Conservation (phyloP, 2,797 vertebrate genomes). For the Astyanax mexicanus region DNA sequence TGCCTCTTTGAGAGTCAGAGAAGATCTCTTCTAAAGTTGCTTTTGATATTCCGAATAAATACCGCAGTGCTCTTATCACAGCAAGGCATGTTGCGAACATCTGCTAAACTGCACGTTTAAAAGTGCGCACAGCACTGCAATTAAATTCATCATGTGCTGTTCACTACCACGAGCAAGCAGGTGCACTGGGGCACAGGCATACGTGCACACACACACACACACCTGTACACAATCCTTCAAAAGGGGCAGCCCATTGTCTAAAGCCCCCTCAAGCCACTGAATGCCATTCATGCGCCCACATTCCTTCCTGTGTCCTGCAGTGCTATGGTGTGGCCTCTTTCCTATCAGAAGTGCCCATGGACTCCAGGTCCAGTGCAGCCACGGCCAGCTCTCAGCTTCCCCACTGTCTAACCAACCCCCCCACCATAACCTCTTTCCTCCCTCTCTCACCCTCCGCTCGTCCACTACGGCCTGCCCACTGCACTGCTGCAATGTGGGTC, state of each 20-base stretch:
- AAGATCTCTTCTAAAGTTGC: slow-evolving; percentile 77
- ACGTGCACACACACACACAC: slow-evolving; percentile 29
- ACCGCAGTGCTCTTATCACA: slow-evolving; percentile 75
- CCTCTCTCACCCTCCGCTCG: slow-evolving; percentile 15
- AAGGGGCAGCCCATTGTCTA: slow-evolving; percentile 28
- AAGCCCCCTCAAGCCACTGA: neutral
- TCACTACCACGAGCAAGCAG: slow-evolving; percentile 22
- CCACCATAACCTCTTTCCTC: slow-evolving; percentile 42
- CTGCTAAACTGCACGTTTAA: slow-evolving; percentile 48
- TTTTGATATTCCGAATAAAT: slow-evolving; percentile 76
- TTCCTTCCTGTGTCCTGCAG: slow-evolving; percentile 46
- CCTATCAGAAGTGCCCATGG: slow-evolving; percentile 57
- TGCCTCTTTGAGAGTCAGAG: slow-evolving; percentile 70
- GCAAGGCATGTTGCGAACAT: slow-evolving; percentile 73
- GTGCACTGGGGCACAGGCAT: slow-evolving; percentile 24
- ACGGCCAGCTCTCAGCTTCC: slow-evolving; percentile 16
- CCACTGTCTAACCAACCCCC: slow-evolving; percentile 2
- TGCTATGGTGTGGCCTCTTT: slow-evolving; percentile 42
- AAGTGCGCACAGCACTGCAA: slow-evolving; percentile 22
- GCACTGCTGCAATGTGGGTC: slow-evolving; percentile 65
- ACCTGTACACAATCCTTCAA: slow-evolving; percentile 54
- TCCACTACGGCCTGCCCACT: slow-evolving; percentile 55
- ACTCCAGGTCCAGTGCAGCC: slow-evolving; percentile 39
- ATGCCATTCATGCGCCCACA: slow-evolving; percentile 23
- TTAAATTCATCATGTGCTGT: slow-evolving; percentile 30